Base-by-base conservation (phyloP, 2,797 vertebrate genomes). In the Cossypha niveicapilla region DNA sequence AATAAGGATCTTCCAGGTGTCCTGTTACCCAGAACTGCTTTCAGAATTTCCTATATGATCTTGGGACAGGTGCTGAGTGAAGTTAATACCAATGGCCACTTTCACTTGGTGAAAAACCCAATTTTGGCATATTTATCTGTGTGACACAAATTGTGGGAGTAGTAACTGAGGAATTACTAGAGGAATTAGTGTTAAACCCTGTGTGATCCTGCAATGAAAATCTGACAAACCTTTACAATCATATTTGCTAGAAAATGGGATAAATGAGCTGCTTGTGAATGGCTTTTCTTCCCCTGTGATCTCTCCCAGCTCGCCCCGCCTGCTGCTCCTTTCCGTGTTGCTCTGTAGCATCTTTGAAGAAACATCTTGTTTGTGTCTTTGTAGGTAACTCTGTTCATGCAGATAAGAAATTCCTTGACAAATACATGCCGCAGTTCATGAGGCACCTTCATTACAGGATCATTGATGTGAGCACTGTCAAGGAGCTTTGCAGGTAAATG, bases 391-490 rank as follows among this genome's bases (percentile, higher is more conserved):
- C 99, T 18, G 99, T 99, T 92, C 99, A 99, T 3, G 99, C 99
- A 12, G 99, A 99, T 97, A 99, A 99, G 97, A 98, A 98, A 95
- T 99, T 99, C 81, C 98, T 99, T 93, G 99, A 99, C 93, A 99
- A 99, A 96, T 98, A 98, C 97, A 99, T 99, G 99, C 98, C 99
- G 16, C 99, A 99, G 98, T 99, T 99, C 93, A 99, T 99, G 99
- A 98, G 97, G 94, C 99, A 99, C 76, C 98, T 99, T 62, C 99
- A 99, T 97, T 99, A 99, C 97, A 98, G 99, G 86, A 99, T 99
- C 95, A 97, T 99, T 23, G 99, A 99, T 10, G 99, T 99, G 92
- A 99, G 99, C 98, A 99, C 99, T 28, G 97, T 99, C 94, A 99
- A 99, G 96, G 99, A 99, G 70, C 98, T 99, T 16, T 99, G 99